These are phyloP conservation scores for Cervus canadensis DNA, from an alignment of 2,113 vertebrate species.

Conservation along the genomic window DNA sequence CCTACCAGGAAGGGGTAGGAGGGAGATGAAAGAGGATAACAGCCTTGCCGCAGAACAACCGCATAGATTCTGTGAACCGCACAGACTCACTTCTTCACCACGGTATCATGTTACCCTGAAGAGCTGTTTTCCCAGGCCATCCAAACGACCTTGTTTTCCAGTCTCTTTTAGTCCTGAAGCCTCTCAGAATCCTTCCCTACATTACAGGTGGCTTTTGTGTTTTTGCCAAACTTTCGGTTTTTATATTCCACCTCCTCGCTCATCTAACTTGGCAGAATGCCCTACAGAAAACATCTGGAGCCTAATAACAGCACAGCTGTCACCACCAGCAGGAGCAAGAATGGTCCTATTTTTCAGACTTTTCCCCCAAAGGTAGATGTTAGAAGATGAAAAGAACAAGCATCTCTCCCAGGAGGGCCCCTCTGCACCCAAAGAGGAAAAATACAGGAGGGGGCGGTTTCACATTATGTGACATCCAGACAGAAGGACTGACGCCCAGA, in stretches of 20 bases:
- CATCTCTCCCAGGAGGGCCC: not conserved
- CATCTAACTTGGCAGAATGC: not conserved
- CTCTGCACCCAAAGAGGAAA: not conserved
- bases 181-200: not conserved
- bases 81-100: not conserved
- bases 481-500: not conserved
- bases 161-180: not conserved
- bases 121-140: not conserved
- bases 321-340: not conserved
- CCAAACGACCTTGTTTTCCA: not conserved
- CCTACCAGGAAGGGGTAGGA: not conserved
- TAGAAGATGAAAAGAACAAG: not conserved
- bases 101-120: rapidly evolving
- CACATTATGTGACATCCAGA: not conserved
- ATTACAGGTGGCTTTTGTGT: not conserved
- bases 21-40: not conserved
- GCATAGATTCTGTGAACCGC: not conserved
- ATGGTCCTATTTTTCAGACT: not conserved
- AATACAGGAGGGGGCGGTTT: not conserved
- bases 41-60: rapidly evolving
- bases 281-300: not conserved
- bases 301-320: not conserved
- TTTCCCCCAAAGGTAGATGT: not conserved
- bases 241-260: not conserved
- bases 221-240: not conserved